phyloP scores from a whole-genome alignment of 1,140 invertebrate genomes.

The Nymphalis io region DNA sequence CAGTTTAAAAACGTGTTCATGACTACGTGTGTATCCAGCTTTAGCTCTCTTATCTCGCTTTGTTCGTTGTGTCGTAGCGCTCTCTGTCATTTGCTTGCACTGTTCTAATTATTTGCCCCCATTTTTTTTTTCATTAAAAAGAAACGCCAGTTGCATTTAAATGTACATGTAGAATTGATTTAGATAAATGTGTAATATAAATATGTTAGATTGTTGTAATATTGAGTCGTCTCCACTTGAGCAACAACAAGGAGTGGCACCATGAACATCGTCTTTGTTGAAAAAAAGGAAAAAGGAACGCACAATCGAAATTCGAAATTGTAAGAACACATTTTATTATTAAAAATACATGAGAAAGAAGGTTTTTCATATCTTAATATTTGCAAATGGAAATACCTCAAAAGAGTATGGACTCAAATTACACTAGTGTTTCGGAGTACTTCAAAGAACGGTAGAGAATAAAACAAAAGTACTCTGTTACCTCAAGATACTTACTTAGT shows the following conservation, averaged over 20 bases:
- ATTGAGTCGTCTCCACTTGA: conserved; percentile 3
- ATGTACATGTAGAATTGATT: conserved; percentile 53
- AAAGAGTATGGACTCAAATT: conserved; percentile 10
- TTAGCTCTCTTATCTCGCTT: conserved; percentile 48
- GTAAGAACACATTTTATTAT: neutral
- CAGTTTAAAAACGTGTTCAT: conserved; percentile 18
- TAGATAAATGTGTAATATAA: conserved; percentile 35
- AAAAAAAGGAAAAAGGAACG: neutral
- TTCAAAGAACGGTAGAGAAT: conserved; percentile 14
- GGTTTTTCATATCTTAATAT: neutral
- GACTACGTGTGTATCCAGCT: conserved; percentile 29
- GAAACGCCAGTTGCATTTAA: conserved; percentile 63
- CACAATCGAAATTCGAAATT: neutral
- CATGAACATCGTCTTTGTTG: neutral
- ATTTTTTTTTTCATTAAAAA: conserved; percentile 52
- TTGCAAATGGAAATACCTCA: conserved; percentile 1
- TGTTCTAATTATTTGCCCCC: conserved; percentile 57
- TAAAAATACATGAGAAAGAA: neutral
- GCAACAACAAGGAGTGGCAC: conserved; percentile 4
- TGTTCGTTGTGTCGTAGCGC: conserved; percentile 62
- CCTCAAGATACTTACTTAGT: neutral
- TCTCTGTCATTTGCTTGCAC: conserved; percentile 64
- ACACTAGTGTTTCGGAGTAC: conserved; percentile 16
- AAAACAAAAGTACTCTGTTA: neutral
- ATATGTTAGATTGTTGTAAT: conserved; percentile 27